Evolutionary conservation across 2,113 vertebrate species (phyloP), one percentile per base, ranked within the genome.

Genomic region (Tringa solitaria): DNA sequence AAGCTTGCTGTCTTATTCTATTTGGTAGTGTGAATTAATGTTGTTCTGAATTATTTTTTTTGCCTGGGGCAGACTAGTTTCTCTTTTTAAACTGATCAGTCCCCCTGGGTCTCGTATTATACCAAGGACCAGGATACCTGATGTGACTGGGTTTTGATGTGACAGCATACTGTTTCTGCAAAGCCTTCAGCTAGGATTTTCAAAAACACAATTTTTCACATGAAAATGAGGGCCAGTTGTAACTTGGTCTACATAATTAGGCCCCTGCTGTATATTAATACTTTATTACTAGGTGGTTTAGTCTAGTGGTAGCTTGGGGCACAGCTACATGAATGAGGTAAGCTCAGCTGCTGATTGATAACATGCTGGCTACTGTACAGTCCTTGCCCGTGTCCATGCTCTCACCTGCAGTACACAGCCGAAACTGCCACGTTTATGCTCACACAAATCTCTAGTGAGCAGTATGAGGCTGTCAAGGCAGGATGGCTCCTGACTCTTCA

Each of bases 31-130:
- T 90, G 84, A 96, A 91, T 95, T 96, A 92, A 48, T 84, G 53
- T 85, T 97, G 85, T 57, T 95, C 50, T 90, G 93, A 86, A 87
- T 93, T 94, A 46, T 84, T 87, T 86, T 92, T 54, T 96, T 95
- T 88, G 83, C 92, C 83, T 73, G 45, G 15, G 70, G 89, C 39
- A 80, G 59, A 69, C 48, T 92, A 48, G 70, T 90, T 96, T 97
- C n/a, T 87, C 60, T 93, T 97, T 97, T 85, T 91, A 96, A 97
- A 87, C 78, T 83, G 94, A 87, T 92, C 90, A 64, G 51, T 96
- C 73, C 65, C 45, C 87, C 63, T 92, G 77, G 48, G 79, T 77
- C 79, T 95, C 12, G 6, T 95, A 87, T 88, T 95, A 94, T 87
- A 72, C 81, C 13, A 26, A 75, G 87, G 89, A 89, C 60, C 37